These are phyloP conservation scores for Helicorthomorpha holstii DNA, from an alignment of 1,140 invertebrate genomes.

Conservation along the genomic window DNA sequence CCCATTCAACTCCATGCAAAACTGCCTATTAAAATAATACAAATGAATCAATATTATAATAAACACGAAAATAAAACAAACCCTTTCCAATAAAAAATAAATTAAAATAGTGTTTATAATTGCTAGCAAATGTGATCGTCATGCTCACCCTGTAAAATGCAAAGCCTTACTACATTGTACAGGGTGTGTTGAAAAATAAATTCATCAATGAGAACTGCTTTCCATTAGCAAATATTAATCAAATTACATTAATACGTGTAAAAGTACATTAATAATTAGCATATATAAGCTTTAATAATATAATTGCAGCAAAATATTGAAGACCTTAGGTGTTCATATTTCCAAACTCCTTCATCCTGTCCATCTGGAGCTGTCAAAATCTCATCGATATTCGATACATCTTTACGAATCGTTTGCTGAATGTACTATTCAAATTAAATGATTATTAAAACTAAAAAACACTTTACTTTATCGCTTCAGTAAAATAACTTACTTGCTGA, in stretches of 20 bases:
- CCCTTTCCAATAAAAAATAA: no score
- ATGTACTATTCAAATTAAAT: conserved; percentile 49
- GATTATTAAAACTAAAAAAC: neutral
- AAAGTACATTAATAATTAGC: no score
- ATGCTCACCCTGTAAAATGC: no score
- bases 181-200: no score
- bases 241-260: no score
- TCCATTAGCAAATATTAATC: no score
- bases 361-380: conserved; percentile 91
- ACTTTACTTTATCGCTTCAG: neutral
- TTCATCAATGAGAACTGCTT: no score
- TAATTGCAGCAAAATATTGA: neutral
- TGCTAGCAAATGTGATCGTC: neutral
- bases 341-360: conserved; percentile 99
- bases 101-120: neutral
- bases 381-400: conserved; percentile 81
- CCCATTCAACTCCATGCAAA: conserved; percentile 98
- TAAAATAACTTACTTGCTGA: conserved; percentile 48
- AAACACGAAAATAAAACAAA: no score
- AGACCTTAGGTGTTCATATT: conserved; percentile 95
- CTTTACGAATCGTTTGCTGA: conserved; percentile 87
- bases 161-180: neutral
- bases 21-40: conserved; percentile 64
- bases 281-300: no score
- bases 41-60: no score